phyloP scores from a whole-genome alignment of 2,888 invertebrate species.

The Caenorhabditis sp. region DNA sequence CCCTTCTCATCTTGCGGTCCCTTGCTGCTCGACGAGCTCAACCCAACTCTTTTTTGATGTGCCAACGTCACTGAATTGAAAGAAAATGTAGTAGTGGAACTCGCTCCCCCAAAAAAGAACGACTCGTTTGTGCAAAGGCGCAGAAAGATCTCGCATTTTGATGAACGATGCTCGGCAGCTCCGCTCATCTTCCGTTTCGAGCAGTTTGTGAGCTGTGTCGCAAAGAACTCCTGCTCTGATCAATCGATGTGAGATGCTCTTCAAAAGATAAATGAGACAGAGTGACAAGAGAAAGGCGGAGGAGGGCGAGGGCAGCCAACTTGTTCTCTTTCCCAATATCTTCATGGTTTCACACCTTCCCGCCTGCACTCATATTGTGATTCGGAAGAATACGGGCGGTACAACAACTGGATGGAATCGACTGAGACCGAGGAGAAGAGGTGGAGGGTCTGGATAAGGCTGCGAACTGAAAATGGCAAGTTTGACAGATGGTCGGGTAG shows the following conservation, averaged over 20 bases:
- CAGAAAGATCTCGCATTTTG: slow-evolving; percentile 52
- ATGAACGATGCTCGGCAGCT: slow-evolving; percentile 28
- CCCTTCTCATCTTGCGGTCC: too few species aligned
- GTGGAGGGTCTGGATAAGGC: too few species aligned
- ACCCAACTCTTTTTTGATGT: slow-evolving; percentile 7
- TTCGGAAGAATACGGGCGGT: not conserved
- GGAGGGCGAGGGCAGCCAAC: slow-evolving; percentile 1
- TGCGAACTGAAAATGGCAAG: slow-evolving; percentile 26
- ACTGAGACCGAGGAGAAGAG: not conserved
- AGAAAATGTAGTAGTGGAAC: slow-evolving; percentile 8
- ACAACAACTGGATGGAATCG: too few species aligned
- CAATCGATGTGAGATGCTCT: slow-evolving; percentile 24
- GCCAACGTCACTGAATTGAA: slow-evolving; percentile 20
- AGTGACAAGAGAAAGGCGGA: slow-evolving; percentile 19
- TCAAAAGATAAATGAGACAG: slow-evolving; percentile 39
- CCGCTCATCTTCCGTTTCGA: slow-evolving; percentile 3
- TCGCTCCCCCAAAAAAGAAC: slow-evolving; percentile 16
- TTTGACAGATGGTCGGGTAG: slow-evolving; percentile 11
- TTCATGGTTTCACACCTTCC: slow-evolving; percentile 34
- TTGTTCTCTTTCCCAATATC: slow-evolving; percentile 10
- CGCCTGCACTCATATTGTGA: slow-evolving; percentile 4
- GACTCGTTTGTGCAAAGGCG: slow-evolving; percentile 41
- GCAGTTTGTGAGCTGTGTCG: not conserved
- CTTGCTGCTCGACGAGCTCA: not conserved
- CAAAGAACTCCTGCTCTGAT: slow-evolving; percentile 16